These are phyloP conservation scores for Lates japonicus DNA, from an alignment of 2,797 vertebrate genomes.

Conservation along the genomic window DNA sequence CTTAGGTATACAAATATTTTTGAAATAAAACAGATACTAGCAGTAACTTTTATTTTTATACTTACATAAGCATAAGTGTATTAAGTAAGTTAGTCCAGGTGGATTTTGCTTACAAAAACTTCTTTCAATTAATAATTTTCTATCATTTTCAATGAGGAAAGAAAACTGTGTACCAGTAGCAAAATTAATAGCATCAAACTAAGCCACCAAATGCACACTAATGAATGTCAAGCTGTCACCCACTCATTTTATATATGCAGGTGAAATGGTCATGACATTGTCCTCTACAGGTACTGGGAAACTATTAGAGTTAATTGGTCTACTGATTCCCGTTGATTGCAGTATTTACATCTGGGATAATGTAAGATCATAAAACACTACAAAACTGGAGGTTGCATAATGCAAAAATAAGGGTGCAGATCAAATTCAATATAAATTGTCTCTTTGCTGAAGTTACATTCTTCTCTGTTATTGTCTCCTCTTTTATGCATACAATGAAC, in stretches of 20 bases:
- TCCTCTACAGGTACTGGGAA: not conserved
- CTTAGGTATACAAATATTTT: too few species aligned
- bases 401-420: not conserved
- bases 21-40: too few species aligned
- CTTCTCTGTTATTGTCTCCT: not conserved
- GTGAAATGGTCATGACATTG: not conserved
- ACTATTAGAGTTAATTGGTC: not conserved
- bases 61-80: too few species aligned
- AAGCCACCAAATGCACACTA: constrained; percentile 3
- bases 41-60: not conserved
- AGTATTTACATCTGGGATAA: constrained; percentile 5
- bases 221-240: constrained; percentile 18
- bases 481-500: not conserved
- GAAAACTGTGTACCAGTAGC: constrained; percentile 11
- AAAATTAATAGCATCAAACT: not conserved
- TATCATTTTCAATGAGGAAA: not conserved
- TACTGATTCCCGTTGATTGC: not conserved
- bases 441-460: too few species aligned
- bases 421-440: not conserved
- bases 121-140: not conserved
- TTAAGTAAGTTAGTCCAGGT: too few species aligned
- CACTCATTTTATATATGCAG: constrained; percentile 16
- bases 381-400: not conserved
- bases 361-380: not conserved
- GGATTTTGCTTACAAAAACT: not conserved